Evolutionary conservation across 2,113 vertebrate species (phyloP), one percentile per base, ranked within the genome.

Genomic region (Scomber scombrus): DNA sequence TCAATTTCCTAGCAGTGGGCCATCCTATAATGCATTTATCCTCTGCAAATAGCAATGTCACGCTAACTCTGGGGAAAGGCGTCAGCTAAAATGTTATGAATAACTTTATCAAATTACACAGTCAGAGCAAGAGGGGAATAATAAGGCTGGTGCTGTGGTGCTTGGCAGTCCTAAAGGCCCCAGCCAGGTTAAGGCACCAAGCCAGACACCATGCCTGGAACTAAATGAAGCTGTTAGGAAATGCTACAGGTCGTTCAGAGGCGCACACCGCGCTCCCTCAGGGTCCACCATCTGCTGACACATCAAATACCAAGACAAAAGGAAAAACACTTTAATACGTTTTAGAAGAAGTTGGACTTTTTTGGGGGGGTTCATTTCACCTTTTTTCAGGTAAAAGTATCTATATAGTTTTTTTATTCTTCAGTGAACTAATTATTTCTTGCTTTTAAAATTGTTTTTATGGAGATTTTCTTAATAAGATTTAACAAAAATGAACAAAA

Each of bases 21-120:
- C 83, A 84, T 91, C 90, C 85, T 57, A 89, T 93, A 93, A 92
- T 93, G 89, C 90, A 92, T 93, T 94, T 94, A 91, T 93, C 87
- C 92, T 93, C 87, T 82, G 89, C 91, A 94, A 94, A 94, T 92
- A 92, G 91, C 93, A 93, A 94, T 93, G 93, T 91, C 93, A 94
- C 83, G 86, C 86, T 89, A 88, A 91, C 90, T 89, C 89, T 80
- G 74, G 87, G 90, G 87, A 90, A 82, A 88, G 88, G 83, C 88
- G 67, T 93, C 89, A 86, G 91, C 83, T 85, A 82, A 92, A 92
- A 93, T 89, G 88, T 88, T 92, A 93, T 94, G 91, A 94, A 94
- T 94, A 94, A 93, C 91, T 89, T 89, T 83, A 94, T 94, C 89
- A 91, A 93, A 93, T 94, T 90, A 93, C 93, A 91, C 87, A 89